Conservation (phyloP, 2,113 vertebrate genomes). For the Aramus guarauna region DNA sequence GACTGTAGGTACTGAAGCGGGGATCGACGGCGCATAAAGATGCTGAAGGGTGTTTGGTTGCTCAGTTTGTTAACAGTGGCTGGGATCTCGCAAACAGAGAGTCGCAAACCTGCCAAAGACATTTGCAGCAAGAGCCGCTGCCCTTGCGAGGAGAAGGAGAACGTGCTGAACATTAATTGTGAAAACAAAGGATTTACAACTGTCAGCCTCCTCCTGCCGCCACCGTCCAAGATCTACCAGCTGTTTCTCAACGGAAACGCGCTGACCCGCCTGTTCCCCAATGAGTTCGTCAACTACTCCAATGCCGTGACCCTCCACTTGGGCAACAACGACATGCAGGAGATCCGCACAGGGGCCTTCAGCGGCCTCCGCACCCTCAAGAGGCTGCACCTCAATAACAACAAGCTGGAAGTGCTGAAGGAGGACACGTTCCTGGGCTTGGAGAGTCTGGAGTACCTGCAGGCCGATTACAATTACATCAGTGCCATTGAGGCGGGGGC, state of each 20-base stretch:
- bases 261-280: slow-evolving; percentile 86
- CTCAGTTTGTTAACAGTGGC: slow-evolving; percentile 91
- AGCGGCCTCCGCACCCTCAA: slow-evolving; percentile 90
- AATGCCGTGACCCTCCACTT: slow-evolving; percentile 94
- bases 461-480: slow-evolving; percentile 98
- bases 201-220: slow-evolving; percentile 87
- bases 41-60: slow-evolving; percentile 93
- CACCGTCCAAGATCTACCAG: slow-evolving; percentile 92
- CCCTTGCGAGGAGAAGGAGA: slow-evolving; percentile 94
- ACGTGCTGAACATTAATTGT: slow-evolving; percentile 93
- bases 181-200: slow-evolving; percentile 97
- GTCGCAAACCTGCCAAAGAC: slow-evolving; percentile 97
- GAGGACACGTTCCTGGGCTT: slow-evolving; percentile 93
- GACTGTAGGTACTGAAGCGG: slow-evolving; percentile 72
- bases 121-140: slow-evolving; percentile 97
- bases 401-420: slow-evolving; percentile 91
- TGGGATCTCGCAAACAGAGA: slow-evolving; percentile 87
- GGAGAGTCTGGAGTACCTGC: slow-evolving; percentile 95
- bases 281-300: slow-evolving; percentile 94
- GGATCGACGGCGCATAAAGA: slow-evolving; percentile 81
- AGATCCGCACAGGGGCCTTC: slow-evolving; percentile 90
- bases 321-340: slow-evolving; percentile 95
- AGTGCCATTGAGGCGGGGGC: slow-evolving; percentile 91
- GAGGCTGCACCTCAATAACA: slow-evolving; percentile 95
- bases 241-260: slow-evolving; percentile 97